Conservation (phyloP, 2,888 invertebrate genomes). For the Eupeodes latifasciatus region DNA sequence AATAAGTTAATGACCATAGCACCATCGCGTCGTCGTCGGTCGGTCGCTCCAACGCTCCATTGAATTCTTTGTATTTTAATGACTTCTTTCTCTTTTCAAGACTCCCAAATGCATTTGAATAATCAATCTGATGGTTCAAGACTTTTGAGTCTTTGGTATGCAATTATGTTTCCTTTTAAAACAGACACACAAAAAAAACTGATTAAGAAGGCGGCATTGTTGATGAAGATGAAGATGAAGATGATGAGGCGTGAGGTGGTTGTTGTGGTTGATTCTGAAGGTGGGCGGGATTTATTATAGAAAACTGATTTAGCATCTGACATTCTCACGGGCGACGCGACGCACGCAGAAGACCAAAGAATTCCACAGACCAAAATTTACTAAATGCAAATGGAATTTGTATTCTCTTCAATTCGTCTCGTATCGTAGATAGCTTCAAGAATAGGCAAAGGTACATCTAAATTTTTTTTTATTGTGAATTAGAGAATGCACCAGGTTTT, state of each 20-base stretch:
- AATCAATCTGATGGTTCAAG: constrained; percentile 14
- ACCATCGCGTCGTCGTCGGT: no score
- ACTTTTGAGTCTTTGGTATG: constrained; percentile 1
- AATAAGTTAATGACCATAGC: constrained; percentile 12
- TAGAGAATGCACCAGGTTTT: constrained; percentile 15
- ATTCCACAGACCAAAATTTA: background rate
- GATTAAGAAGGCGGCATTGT: constrained; percentile 20
- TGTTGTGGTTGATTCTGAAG: background rate
- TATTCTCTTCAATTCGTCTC: constrained; percentile 1
- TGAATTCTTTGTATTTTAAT: constrained; percentile 21
- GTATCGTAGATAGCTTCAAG: background rate
- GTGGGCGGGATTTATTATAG: background rate
- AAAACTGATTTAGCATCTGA: constrained; percentile 35
- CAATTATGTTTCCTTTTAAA: constrained; percentile 14
- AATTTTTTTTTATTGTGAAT: background rate
- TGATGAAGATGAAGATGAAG: background rate
- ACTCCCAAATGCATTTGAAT: constrained; percentile 26
- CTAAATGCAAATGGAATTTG: constrained; percentile 28
- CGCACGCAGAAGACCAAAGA: background rate
- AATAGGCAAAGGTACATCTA: no score
- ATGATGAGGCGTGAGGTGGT: background rate
- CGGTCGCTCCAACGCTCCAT: background rate
- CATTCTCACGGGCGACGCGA: constrained; percentile 18
- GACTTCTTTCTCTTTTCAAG: constrained; percentile 25
- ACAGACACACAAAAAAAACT: background rate